Evolutionary conservation across 2,113 vertebrate species (phyloP).

Genomic region (Anolis sagrei): DNA sequence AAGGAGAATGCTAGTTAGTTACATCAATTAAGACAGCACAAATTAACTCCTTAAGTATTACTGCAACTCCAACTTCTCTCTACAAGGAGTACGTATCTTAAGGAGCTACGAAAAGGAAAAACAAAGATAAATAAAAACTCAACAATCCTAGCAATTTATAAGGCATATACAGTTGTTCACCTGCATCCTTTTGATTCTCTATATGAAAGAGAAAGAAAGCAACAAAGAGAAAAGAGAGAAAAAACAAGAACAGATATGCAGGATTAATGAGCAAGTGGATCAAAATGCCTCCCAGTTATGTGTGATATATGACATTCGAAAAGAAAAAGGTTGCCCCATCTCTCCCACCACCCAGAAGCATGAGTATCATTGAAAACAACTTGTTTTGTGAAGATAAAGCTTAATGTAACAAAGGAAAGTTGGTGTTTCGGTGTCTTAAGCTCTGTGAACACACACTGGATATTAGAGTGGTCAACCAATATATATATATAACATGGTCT

Average conservation of each 20-base stretch:
- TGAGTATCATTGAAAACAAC: constrained; percentile 77
- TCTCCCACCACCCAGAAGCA: constrained; percentile 72
- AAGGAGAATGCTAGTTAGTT: constrained; percentile 63
- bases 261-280: constrained; percentile 87
- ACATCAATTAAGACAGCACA: constrained; percentile 81
- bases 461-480: constrained; percentile 69
- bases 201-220: constrained; percentile 90
- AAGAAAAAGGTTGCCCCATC: constrained; percentile 71
- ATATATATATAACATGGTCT: constrained; percentile 65
- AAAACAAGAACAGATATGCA: constrained; percentile 93
- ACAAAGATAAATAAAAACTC: constrained; percentile 79
- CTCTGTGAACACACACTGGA: constrained; percentile 74
- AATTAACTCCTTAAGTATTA: constrained; percentile 88
- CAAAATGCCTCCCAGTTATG: constrained; percentile 82
- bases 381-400: constrained; percentile 78
- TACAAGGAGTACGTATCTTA: constrained; percentile 82
- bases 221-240: constrained; percentile 86
- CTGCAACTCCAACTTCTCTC: constrained; percentile 79
- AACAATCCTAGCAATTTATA: constrained; percentile 87
- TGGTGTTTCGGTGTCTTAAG: constrained; percentile 73
- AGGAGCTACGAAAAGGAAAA: constrained; percentile 78
- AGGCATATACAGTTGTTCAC: constrained; percentile 96
- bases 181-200: constrained; percentile 93
- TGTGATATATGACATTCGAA: constrained; percentile 78
- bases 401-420: constrained; percentile 79